Evolutionary conservation across 2,888 invertebrate genomes (phyloP).

Genomic region (Harpalus rubripes): DNA sequence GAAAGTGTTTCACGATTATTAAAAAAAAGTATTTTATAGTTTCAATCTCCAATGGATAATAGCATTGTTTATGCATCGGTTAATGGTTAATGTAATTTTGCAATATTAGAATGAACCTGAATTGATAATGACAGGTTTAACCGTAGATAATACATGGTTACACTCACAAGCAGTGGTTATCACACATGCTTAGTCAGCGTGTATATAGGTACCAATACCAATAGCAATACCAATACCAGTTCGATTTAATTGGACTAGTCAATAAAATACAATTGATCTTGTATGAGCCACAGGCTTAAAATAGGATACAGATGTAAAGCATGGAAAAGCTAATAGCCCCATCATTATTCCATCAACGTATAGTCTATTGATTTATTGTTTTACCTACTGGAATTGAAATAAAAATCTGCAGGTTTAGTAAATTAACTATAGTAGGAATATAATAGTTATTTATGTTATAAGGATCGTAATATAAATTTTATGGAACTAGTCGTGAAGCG

Average conservation of each 20-base stretch:
- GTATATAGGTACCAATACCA: too few relatives aligned
- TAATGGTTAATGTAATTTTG: not conserved
- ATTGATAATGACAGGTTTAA: not conserved
- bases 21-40: too few relatives aligned
- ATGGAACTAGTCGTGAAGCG: too few relatives aligned
- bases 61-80: not conserved
- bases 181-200: not conserved
- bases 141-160: not conserved
- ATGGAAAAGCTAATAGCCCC: not conserved
- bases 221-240: not conserved
- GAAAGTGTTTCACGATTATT: too few relatives aligned
- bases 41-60: too few relatives aligned
- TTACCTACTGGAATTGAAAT: too few relatives aligned
- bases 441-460: too few relatives aligned
- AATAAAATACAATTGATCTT: slow-evolving; percentile 3
- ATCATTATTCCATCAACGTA: not conserved
- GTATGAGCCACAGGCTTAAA: not conserved
- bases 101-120: not conserved
- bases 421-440: too few relatives aligned
- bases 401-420: too few relatives aligned
- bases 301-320: not conserved
- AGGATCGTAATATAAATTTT: too few relatives aligned
- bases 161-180: not conserved
- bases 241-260: slow-evolving; percentile 2
- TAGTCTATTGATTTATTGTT: not conserved